Conservation (phyloP, 2,113 vertebrate genomes). For the Aldabrachelys gigantea region DNA sequence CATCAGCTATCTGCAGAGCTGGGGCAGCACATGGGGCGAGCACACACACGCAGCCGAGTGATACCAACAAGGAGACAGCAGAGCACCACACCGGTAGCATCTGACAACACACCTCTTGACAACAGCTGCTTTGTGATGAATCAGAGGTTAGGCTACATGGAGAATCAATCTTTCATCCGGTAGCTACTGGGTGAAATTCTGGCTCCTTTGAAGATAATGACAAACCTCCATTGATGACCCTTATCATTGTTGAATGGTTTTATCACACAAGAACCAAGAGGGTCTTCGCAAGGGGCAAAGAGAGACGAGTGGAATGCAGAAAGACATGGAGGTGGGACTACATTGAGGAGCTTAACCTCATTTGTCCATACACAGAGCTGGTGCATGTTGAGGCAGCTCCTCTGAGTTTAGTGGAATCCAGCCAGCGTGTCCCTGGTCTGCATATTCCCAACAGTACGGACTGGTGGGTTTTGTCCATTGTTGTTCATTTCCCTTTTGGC, state of each 20-base stretch:
- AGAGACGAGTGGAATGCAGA: neutral
- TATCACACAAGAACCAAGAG: too few relatives aligned
- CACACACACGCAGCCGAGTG: too few relatives aligned
- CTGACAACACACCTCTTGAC: too few relatives aligned
- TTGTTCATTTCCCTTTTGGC: neutral
- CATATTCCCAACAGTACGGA: neutral
- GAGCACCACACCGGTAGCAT: too few relatives aligned
- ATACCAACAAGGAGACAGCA: too few relatives aligned
- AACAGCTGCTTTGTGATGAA: neutral
- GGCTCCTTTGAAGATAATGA: neutral
- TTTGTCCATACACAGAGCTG: neutral
- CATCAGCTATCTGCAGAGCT: too few relatives aligned
- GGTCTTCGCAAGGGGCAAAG: neutral
- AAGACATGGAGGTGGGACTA: neutral
- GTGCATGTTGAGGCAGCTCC: neutral
- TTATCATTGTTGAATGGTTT: neutral
- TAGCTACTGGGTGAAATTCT: neutral
- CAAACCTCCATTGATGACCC: neutral
- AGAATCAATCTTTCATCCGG: neutral
- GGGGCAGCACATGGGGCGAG: too few relatives aligned
- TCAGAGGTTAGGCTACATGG: neutral
- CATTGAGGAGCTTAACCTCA: rapidly evolving
- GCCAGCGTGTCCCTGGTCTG: neutral
- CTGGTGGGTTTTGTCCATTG: neutral
- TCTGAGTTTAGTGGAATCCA: neutral